Evolutionary conservation across 2,113 vertebrate species (phyloP).

Genomic region (Perognathus longimembris): DNA sequence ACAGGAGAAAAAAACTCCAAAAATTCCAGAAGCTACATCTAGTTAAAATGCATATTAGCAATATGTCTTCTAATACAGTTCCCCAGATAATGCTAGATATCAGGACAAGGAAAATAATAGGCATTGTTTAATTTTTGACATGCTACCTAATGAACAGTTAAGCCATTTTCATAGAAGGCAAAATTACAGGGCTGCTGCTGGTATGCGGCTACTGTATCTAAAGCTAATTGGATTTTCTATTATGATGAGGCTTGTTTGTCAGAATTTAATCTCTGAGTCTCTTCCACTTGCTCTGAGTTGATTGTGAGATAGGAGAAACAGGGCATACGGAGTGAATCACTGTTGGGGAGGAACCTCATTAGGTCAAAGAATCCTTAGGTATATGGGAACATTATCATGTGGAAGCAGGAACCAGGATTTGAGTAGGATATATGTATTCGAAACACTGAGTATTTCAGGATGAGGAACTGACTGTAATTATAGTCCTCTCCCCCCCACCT

Average conservation of each 20-base stretch:
- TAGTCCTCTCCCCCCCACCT: not conserved
- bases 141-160: conserved; percentile 63
- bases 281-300: conserved; percentile 45
- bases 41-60: conserved; percentile 49
- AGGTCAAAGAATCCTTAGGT: conserved; percentile 17
- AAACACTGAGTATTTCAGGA: conserved; percentile 27
- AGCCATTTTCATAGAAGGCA: conserved; percentile 51
- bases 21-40: conserved; percentile 54
- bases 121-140: conserved; percentile 73
- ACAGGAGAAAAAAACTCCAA: conserved; percentile 47
- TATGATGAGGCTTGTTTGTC: conserved; percentile 65
- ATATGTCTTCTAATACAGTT: conserved; percentile 52
- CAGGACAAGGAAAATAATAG: conserved; percentile 69
- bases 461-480: conserved; percentile 34
- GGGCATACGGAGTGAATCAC: not conserved
- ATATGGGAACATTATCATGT: not conserved
- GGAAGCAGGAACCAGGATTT: conserved; percentile 8
- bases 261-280: conserved; percentile 51
- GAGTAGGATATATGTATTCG: not conserved
- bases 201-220: conserved; percentile 2
- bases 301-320: conserved; percentile 35
- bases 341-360: not conserved
- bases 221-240: conserved; percentile 75
- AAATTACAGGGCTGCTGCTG: conserved; percentile 48
- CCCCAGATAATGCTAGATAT: conserved; percentile 64